Evolutionary conservation across 2,113 vertebrate genomes (phyloP).

Genomic region (Balaenoptera acutorostrata): DNA sequence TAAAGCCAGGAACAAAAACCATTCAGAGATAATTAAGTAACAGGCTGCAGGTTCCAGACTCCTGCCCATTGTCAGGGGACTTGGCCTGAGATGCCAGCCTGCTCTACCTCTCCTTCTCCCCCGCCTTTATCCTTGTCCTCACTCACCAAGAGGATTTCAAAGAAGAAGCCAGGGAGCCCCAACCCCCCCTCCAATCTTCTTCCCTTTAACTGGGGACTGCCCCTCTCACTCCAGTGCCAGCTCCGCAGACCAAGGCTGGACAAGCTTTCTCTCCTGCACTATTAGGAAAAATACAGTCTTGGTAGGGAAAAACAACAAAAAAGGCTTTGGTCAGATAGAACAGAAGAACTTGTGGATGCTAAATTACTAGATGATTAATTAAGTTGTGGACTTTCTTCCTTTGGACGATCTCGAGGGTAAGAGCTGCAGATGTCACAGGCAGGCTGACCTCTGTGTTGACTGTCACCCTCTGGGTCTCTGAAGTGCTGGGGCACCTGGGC

Average conservation of each 20-base stretch:
- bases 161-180: neutral
- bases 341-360: neutral
- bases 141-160: neutral
- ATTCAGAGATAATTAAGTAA: slow-evolving; percentile 78
- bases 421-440: neutral
- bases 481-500: neutral
- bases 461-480: neutral
- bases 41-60: slow-evolving; percentile 62
- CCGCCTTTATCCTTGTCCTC: neutral
- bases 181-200: neutral
- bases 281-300: neutral
- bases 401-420: neutral
- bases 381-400: neutral
- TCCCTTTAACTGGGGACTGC: neutral
- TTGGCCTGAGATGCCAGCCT: slow-evolving; percentile 15
- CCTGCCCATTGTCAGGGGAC: slow-evolving; percentile 49
- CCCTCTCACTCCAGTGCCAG: neutral
- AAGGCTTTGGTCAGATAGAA: neutral
- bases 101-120: neutral
- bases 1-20: slow-evolving; percentile 78
- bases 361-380: neutral
- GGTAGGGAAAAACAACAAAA: neutral
- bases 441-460: neutral
- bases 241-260: neutral
- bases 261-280: neutral